Percentiles rank a stretch among this genome's conserved stretches.
phyloP scores from a whole-genome alignment of 2,888 invertebrate species.

The Adineta ricciae region DNA sequence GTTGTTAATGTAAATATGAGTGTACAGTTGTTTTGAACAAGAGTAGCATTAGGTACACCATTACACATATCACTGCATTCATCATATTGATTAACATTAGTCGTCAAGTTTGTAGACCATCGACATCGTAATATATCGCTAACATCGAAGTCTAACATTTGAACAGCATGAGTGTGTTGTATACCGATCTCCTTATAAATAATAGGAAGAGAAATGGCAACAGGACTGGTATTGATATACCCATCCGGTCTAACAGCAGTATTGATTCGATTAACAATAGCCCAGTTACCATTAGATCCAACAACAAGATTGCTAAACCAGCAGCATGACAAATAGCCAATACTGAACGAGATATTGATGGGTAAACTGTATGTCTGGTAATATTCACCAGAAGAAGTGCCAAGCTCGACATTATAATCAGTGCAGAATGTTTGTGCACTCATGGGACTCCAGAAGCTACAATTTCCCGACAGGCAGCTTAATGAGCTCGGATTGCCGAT shows the following conservation, averaged over 20 bases:
- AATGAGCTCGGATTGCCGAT: background rate
- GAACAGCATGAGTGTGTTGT: too few species aligned
- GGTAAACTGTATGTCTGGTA: background rate
- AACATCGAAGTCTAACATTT: too few species aligned
- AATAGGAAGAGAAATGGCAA: background rate
- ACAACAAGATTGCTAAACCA: background rate
- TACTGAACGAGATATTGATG: background rate
- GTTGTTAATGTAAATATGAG: background rate
- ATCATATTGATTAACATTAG: background rate
- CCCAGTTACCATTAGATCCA: background rate
- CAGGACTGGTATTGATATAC: background rate
- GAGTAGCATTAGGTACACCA: background rate
- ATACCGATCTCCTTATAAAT: too few species aligned
- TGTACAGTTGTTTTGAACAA: background rate
- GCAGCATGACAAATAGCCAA: background rate
- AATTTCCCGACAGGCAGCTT: background rate
- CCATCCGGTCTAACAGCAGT: background rate
- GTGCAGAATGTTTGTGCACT: background rate
- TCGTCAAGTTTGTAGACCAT: background rate
- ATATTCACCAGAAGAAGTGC: background rate
- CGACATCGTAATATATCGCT: background rate
- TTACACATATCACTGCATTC: background rate
- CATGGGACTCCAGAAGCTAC: background rate
- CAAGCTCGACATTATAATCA: background rate
- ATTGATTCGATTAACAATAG: background rate